Evolutionary conservation across 2,888 invertebrate genomes (phyloP).

Genomic region (Hemistola chrysoprasaria): DNA sequence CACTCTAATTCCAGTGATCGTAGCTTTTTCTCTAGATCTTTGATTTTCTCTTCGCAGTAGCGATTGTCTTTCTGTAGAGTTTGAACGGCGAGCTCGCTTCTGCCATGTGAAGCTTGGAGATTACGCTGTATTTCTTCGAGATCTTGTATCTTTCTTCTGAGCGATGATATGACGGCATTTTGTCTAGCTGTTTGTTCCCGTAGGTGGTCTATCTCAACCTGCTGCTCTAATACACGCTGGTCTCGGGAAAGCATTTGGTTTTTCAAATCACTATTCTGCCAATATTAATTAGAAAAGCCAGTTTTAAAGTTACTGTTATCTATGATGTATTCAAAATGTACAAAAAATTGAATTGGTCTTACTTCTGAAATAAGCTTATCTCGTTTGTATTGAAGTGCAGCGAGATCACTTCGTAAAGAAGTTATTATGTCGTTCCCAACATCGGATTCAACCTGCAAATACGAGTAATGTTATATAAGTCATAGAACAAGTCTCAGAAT

Average conservation of each 20-base stretch:
- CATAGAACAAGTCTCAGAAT: too few species aligned
- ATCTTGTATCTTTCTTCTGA: constrained; percentile 90
- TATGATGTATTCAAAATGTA: not conserved
- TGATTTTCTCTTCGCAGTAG: constrained; percentile 87
- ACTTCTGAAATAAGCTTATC: constrained; percentile 91
- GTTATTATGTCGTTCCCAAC: constrained; percentile 86
- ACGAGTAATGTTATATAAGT: constrained; percentile 4
- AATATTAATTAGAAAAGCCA: constrained; percentile 21
- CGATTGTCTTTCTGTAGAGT: constrained; percentile 88
- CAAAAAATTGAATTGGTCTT: too few species aligned
- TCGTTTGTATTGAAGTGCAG: constrained; percentile 91
- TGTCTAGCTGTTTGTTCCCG: constrained; percentile 92
- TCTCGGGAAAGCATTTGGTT: constrained; percentile 87
- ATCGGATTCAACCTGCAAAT: constrained; percentile 80
- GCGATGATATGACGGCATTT: constrained; percentile 89
- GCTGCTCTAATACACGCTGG: constrained; percentile 87
- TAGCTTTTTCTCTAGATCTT: constrained; percentile 89
- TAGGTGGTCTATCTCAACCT: constrained; percentile 90
- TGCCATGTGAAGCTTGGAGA: constrained; percentile 82
- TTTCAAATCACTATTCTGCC: constrained; percentile 87
- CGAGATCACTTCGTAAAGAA: constrained; percentile 90
- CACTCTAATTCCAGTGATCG: constrained; percentile 88
- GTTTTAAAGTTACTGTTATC: not conserved
- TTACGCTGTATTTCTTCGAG: constrained; percentile 90
- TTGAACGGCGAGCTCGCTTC: constrained; percentile 87